Percentiles rank a stretch among this genome's conserved stretches.
Evolutionary conservation across 2,888 invertebrate genomes (phyloP).

Genomic region (Pyrrhosoma nymphula): DNA sequence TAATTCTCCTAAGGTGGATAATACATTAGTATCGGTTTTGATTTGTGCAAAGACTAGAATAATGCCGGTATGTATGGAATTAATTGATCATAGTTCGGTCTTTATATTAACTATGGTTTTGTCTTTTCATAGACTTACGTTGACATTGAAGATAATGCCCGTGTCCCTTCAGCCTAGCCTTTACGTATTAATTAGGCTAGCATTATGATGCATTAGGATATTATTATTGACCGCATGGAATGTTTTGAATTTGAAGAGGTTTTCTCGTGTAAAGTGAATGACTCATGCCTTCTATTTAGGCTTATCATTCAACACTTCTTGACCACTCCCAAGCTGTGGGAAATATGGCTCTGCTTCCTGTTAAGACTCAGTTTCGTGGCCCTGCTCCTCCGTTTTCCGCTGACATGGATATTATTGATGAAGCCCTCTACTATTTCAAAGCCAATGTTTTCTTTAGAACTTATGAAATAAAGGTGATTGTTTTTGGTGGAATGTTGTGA

Average conservation of each 20-base stretch:
- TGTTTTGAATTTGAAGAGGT: too few relatives aligned
- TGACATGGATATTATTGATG: constrained; percentile 96
- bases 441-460: constrained; percentile 99
- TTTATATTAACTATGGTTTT: not conserved
- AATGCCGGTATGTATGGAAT: constrained; percentile 41
- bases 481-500: not conserved
- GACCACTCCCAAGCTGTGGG: constrained; percentile 88
- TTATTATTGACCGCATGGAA: too few relatives aligned
- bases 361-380: constrained; percentile 94
- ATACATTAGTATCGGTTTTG: not conserved
- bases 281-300: constrained; percentile 81
- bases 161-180: not conserved
- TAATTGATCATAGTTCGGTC: too few relatives aligned
- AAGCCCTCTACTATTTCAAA: constrained; percentile 97
- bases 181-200: not conserved
- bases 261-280: not conserved
- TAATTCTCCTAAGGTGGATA: not conserved
- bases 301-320: constrained; percentile 95
- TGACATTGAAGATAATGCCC: not conserved
- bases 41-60: not conserved
- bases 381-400: constrained; percentile 88
- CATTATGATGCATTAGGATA: not conserved
- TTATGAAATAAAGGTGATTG: constrained; percentile 95
- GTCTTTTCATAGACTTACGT: not conserved
- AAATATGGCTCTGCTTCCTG: constrained; percentile 95